A percentile compares a stretch with the other conserved stretches of the same genome.
phyloP scores from a whole-genome alignment of 1,140 invertebrate species.

The Odontomachus brunneus region DNA sequence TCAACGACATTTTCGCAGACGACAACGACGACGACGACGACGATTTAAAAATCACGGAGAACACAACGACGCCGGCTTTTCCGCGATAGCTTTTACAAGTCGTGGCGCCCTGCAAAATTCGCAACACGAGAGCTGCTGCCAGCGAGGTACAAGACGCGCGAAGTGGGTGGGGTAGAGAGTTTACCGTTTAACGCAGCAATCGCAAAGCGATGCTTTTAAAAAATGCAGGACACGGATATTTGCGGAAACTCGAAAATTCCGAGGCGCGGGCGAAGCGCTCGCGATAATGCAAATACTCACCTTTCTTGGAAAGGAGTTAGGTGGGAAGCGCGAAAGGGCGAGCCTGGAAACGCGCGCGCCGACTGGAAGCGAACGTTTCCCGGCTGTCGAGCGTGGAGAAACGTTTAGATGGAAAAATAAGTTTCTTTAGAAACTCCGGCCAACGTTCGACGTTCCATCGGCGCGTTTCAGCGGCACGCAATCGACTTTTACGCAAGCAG shows the following conservation, averaged over 20 bases:
- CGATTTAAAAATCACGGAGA: too few species aligned
- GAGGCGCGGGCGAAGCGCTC: background rate
- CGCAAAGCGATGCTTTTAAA: constrained; percentile 18
- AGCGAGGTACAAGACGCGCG: background rate
- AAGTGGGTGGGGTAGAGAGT: too few species aligned
- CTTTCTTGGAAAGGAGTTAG: constrained; percentile 11
- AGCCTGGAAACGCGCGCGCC: constrained; percentile 11
- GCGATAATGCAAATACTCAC: constrained; percentile 55
- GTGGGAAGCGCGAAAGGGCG: background rate
- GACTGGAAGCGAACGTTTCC: constrained; percentile 54
- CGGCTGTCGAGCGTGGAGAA: constrained; percentile 45
- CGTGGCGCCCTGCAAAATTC: background rate
- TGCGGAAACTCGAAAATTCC: constrained; percentile 47
- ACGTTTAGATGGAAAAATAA: constrained; percentile 62
- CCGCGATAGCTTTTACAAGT: background rate
- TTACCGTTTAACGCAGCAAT: background rate
- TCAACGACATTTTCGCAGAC: background rate
- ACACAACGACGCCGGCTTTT: background rate
- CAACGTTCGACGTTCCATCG: constrained; percentile 45
- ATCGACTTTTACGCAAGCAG: constrained; percentile 46
- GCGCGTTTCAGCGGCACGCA: constrained; percentile 52
- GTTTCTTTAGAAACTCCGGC: constrained; percentile 59
- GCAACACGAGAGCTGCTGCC: background rate
- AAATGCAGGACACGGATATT: constrained; percentile 47
- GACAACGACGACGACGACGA: too few species aligned